phyloP scores from a whole-genome alignment of 2,797 vertebrate species.

The Thaleichthys pacificus region DNA sequence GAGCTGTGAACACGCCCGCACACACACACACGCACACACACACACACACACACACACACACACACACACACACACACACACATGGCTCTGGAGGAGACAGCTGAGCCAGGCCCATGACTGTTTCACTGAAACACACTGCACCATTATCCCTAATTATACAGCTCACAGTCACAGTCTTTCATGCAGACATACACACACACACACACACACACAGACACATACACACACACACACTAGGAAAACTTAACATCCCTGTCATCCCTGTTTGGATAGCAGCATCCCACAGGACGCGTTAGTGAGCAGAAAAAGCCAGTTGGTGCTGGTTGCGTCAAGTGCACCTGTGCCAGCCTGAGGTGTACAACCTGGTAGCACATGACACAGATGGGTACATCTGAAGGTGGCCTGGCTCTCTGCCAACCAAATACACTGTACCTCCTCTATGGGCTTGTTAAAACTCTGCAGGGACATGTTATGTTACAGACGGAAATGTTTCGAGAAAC shows the following conservation, averaged over 20 bases:
- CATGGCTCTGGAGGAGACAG: neutral
- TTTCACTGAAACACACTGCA: conserved; percentile 50
- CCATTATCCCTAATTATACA: conserved; percentile 43
- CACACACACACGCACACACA: conserved; percentile 56
- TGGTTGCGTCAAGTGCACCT: too few species aligned
- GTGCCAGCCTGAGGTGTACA: too few species aligned
- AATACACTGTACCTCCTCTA: neutral
- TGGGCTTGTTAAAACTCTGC: neutral
- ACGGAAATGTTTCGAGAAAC: too few species aligned
- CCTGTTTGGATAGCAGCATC: conserved; percentile 52
- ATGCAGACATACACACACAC: conserved; percentile 20
- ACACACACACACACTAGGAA: conserved; percentile 12
- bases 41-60: conserved; percentile 36
- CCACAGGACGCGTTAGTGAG: conserved; percentile 49
- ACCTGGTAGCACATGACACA: conserved; percentile 52
- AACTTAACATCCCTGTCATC: conserved; percentile 51
- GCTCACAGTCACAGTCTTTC: conserved; percentile 4
- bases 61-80: neutral
- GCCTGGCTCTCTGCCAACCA: too few species aligned
- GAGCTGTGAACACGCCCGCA: conserved; percentile 53
- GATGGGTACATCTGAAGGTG: conserved; percentile 22
- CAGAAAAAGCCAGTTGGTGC: neutral
- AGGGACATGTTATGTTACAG: too few species aligned
- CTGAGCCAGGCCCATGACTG: conserved; percentile 51
- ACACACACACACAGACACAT: conserved; percentile 21